Evolutionary conservation across 2,797 vertebrate genomes (phyloP), one percentile per base, ranked within the genome.

Genomic region (Sebastes baramenuke): DNA sequence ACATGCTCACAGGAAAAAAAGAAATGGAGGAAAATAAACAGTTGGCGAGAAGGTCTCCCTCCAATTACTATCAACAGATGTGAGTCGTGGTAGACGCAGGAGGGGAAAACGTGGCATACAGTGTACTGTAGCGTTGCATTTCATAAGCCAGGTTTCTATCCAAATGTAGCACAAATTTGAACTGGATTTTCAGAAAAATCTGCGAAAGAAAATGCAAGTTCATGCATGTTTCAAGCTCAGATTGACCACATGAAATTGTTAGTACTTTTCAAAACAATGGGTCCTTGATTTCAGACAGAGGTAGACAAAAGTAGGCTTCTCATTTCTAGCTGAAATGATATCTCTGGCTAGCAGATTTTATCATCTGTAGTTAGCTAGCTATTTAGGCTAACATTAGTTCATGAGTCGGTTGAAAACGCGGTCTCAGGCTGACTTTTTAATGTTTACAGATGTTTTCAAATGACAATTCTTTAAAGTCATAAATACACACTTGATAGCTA

Each of bases 41-140:
- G 76, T 87, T 88, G 84, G 88, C 67, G 68, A 67, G 68, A 83
- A 82, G 27, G 42, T 81, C 86, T 83, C 72, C 60, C 59, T 86
- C 67, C 86, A 92, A 86, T 93, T 90, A 91, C 75, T 61, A 59
- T 25, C 70, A 89, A 80, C 87, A 93, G 87, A 92, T 93, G 85
- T 88, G 82, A 83, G 72, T 42, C 8, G 54, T 25, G 62, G 52
- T n/a, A 30, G 49, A 74, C 18, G 24, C 60, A 54, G 20, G 54
- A 64, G 38, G 25, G 52, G 25, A 29, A n/a, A 59, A 34, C 38
- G 75, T 38, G 34, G n/a, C 49, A 66, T 4, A 42, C 14, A 42
- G 38, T 42, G 38, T 42, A 49, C 22, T 56, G 22, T 5, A 7
- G 54, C 8, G 2, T 8, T 66, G 34, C 58, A 59, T 72, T 46